phyloP scores from a whole-genome alignment of 2,113 vertebrate genomes.

The Mormyrus iriodes region DNA sequence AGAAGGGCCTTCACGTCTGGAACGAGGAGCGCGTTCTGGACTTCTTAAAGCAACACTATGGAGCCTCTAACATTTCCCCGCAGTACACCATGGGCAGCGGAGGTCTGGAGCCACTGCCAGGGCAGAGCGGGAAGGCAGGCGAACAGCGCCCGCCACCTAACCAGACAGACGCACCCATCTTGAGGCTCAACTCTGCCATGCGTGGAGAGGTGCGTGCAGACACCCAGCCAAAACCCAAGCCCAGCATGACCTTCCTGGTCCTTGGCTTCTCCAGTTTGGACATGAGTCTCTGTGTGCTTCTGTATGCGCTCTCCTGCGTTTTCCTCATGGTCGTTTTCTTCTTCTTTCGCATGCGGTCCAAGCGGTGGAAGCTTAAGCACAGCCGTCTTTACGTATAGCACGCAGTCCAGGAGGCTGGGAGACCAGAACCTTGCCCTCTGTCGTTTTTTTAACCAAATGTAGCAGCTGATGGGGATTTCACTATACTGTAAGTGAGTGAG shows the following conservation, averaged over 20 bases:
- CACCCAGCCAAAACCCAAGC: slow-evolving; percentile 33
- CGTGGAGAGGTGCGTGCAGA: not conserved
- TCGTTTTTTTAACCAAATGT: not conserved
- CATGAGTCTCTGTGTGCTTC: slow-evolving; percentile 89
- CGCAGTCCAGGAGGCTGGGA: not conserved
- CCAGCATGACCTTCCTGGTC: slow-evolving; percentile 61
- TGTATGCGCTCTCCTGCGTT: slow-evolving; percentile 78
- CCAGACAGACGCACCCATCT: not conserved
- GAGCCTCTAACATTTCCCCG: slow-evolving; percentile 61
- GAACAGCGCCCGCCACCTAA: not conserved
- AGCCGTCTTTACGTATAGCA: slow-evolving; percentile 62
- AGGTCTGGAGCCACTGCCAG: not conserved
- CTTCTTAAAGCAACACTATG: slow-evolving; percentile 77
- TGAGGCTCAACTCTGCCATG: not conserved
- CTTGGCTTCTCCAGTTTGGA: slow-evolving; percentile 85
- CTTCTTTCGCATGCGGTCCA: slow-evolving; percentile 79
- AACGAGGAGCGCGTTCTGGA: slow-evolving; percentile 66
- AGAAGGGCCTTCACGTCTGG: slow-evolving; percentile 75
- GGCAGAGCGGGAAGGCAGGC: not conserved
- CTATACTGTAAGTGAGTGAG: not conserved
- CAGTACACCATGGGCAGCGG: slow-evolving; percentile 43
- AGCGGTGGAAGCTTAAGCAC: slow-evolving; percentile 68
- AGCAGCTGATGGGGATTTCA: not conserved
- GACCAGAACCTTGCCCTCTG: not conserved
- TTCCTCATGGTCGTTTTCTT: slow-evolving; percentile 93